Base-by-base conservation (phyloP, 2,888 invertebrate genomes). In the Rhamphomyia laevipes region DNA sequence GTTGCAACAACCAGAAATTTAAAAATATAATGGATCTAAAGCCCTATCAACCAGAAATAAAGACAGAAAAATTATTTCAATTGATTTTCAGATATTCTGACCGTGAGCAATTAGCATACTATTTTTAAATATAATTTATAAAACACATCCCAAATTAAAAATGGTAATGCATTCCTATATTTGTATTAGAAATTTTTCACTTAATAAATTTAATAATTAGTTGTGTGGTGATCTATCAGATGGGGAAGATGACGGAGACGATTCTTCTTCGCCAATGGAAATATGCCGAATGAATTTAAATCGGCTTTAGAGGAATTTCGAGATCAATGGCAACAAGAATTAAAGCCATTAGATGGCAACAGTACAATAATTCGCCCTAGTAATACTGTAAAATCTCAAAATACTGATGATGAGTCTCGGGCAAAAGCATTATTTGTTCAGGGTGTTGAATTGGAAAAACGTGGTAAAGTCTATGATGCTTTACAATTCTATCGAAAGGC, bases 401-500 rank as follows among this genome's bases (percentile, higher is more conserved):
- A 31, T 12, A 1, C 4, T 9, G 15, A 38, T 6, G 38, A 16
- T 15, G 47, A 17, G 31, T 13, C 3, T 9, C 55, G 58, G 48
- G 64, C 63, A 2, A 61, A 89, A 82, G 90, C 88, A 0, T 80
- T 80, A 58, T 95, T 90, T 67, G 69, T 86, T 46, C 78, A 81
- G 61, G 95, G 90, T 4, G 81, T 85, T 27, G 85, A 89, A 59
- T 72, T 86, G 58, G 95, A 95, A 66, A 80, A 83, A 53, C 74
- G 76, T 49, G 90, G 92, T 16, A 82, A 86, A 65, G 74, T 88
- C 55, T 87, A 87, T 64, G 87, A 92, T 70, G 94, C 95, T 0
- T 84, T 94, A 38, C 82, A 83, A 58, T 86, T 82, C 64, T 96
- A 95, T 72, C 82, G 87, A 56, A 77, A 84, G 56, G 93, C 95